phyloP scores from a whole-genome alignment of 2,888 invertebrate species.

The Oeneis ivallda region DNA sequence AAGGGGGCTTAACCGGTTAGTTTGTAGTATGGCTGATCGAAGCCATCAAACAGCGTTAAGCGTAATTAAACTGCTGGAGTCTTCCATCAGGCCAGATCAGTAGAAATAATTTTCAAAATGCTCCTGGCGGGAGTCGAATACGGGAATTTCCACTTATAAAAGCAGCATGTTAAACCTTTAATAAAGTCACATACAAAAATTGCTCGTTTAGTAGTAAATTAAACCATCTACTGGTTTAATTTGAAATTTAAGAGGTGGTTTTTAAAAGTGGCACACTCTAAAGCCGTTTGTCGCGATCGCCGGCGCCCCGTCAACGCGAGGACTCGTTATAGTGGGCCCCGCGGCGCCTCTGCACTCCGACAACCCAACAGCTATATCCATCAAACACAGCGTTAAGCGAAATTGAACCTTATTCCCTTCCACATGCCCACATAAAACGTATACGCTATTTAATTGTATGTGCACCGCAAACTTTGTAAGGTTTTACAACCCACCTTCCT shows the following conservation, averaged over 20 bases:
- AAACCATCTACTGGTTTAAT: too few species aligned
- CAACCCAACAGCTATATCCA: constrained; percentile 57
- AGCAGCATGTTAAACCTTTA: neutral
- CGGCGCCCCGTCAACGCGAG: constrained; percentile 58
- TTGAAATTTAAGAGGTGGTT: constrained; percentile 54
- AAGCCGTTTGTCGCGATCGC: constrained; percentile 55
- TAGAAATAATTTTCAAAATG: neutral
- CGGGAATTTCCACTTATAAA: neutral
- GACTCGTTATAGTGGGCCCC: constrained; percentile 71
- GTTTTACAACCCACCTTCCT: constrained; percentile 64
- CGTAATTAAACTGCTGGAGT: too few species aligned
- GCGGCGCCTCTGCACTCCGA: constrained; percentile 58
- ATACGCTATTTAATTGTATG: constrained; percentile 11
- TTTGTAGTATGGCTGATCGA: too few species aligned
- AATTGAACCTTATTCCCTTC: constrained; percentile 54
- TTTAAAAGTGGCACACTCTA: constrained; percentile 58
- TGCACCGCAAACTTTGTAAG: constrained; percentile 41
- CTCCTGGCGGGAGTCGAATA: too few species aligned
- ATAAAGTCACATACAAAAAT: neutral
- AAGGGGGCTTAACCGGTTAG: too few species aligned
- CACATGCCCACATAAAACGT: constrained; percentile 21
- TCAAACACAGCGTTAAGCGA: constrained; percentile 47
- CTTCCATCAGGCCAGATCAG: too few species aligned
- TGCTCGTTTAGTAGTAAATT: neutral
- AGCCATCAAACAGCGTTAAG: too few species aligned